Evolutionary conservation across 2,113 vertebrate genomes (phyloP), one percentile per base, ranked within the genome.

Genomic region (Vulpes lagopus): DNA sequence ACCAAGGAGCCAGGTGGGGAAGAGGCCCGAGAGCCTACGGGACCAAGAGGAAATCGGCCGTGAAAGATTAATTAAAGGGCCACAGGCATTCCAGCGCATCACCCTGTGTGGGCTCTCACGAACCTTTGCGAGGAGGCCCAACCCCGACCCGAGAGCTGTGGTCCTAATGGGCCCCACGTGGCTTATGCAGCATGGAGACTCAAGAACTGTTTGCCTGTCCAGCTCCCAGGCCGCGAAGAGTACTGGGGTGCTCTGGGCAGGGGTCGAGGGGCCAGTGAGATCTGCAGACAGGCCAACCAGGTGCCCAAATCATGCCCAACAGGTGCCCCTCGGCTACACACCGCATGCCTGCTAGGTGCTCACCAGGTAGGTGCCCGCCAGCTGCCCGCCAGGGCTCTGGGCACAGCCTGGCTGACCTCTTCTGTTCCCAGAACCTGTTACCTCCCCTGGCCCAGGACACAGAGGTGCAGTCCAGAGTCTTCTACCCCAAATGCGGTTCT

Each of bases 1-100:
- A 32, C 62, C 81, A 94, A 97, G 90, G 93, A 91, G 73, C 81
- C 96, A 93, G 38, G 30, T 32, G 67, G 88, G 32, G 62, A 71
- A 78, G 73, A 49, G 71, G 94, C 97, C 96, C 96, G 92, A 85
- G 96, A 98, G 98, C 96, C 51, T 53, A 85, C 2, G 22, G 84
- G n/a, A 62, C 49, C 78, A 35, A 88, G 59, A 2, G 53, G n/a
- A 97, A 98, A 94, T 10, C 49, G 94, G 87, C 93, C 4, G 16
- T 78, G 73, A 95, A 97, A 92, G 96, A 85, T 89, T 95, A 20
- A 98, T 98, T 95, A 88, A 11, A 6, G 60, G 84, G 43, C 49
- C 8, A 16, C 0, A 51, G 96, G 91, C 92, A 91, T 94, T 49
- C 76, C 91, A 96, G 81, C 94, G 78, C 69, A 76, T 89, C 91